Evolutionary conservation across 2,888 invertebrate genomes (phyloP).

Genomic region (Homarus gammarus): DNA sequence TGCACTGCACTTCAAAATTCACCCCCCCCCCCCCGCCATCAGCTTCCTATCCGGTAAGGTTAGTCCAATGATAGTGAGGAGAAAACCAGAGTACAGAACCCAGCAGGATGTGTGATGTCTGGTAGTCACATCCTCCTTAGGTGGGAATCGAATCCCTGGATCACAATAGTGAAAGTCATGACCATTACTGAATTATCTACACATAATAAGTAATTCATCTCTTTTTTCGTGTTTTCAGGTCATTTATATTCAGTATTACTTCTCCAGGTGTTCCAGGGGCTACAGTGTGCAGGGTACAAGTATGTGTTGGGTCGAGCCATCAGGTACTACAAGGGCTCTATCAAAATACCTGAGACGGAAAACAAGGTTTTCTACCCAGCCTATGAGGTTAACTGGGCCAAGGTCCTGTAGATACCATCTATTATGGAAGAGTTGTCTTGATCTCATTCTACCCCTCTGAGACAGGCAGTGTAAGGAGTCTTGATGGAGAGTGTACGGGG

Average conservation of each 20-base stretch:
- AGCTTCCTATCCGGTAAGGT: no score
- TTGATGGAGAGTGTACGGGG: background rate
- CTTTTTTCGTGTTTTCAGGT: no score
- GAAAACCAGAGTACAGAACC: no score
- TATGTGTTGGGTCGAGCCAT: conserved; percentile 71
- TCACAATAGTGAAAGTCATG: no score
- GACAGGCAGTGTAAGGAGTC: background rate
- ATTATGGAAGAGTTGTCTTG: background rate
- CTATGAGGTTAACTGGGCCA: conserved; percentile 74
- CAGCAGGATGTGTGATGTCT: no score
- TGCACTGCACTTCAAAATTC: no score
- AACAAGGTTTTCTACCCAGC: conserved; percentile 62
- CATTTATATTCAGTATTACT: background rate
- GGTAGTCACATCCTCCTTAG: no score
- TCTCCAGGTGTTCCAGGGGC: conserved; percentile 66
- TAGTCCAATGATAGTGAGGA: no score
- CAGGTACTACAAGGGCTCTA: conserved; percentile 73
- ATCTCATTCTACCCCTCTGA: background rate
- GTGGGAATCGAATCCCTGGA: no score
- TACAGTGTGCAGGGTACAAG: conserved; percentile 73
- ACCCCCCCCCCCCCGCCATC: no score
- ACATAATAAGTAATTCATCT: no score
- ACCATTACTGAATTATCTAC: no score
- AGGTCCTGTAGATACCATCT: conserved; percentile 18
- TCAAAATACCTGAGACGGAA: conserved; percentile 67